These are phyloP conservation scores for Setipinna tenuifilis DNA, from an alignment of 2,797 vertebrate genomes.

Conservation along the genomic window DNA sequence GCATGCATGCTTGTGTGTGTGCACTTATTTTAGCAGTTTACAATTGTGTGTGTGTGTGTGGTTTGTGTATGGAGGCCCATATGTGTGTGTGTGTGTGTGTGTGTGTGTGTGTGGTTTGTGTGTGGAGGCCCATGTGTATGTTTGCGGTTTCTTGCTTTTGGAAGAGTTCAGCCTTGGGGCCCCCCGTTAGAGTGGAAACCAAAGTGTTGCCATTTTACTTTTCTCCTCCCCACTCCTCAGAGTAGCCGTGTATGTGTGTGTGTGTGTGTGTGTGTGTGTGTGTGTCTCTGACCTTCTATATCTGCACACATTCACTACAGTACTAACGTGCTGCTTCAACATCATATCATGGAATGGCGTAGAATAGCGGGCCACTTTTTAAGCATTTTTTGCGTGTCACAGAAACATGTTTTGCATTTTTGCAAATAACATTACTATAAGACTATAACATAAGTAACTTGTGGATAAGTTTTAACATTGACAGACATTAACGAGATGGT, in stretches of 20 bases:
- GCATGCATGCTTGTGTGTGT: not conserved
- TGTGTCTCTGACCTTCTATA: not conserved
- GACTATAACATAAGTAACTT: too few relatives aligned
- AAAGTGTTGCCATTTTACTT: not conserved
- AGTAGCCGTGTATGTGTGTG: not conserved
- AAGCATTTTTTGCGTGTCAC: too few relatives aligned
- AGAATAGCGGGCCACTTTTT: too few relatives aligned
- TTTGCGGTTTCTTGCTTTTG: not conserved
- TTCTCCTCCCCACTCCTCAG: not conserved
- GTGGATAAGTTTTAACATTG: too few relatives aligned
- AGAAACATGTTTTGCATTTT: too few relatives aligned
- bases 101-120: not conserved
- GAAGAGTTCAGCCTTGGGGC: not conserved
- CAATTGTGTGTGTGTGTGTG: not conserved
- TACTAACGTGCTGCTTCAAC: too few relatives aligned
- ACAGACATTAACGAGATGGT: too few relatives aligned
- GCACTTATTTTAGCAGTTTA: too few relatives aligned
- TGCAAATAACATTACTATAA: too few relatives aligned
- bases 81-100: not conserved
- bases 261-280: not conserved
- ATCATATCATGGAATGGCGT: too few relatives aligned
- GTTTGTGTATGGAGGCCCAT: not conserved
- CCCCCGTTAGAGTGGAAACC: not conserved
- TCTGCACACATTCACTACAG: not conserved
- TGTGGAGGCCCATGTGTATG: not conserved